Evolutionary conservation across 1,140 invertebrate genomes (phyloP).

Genomic region (Thaumetopoea pityocampa): DNA sequence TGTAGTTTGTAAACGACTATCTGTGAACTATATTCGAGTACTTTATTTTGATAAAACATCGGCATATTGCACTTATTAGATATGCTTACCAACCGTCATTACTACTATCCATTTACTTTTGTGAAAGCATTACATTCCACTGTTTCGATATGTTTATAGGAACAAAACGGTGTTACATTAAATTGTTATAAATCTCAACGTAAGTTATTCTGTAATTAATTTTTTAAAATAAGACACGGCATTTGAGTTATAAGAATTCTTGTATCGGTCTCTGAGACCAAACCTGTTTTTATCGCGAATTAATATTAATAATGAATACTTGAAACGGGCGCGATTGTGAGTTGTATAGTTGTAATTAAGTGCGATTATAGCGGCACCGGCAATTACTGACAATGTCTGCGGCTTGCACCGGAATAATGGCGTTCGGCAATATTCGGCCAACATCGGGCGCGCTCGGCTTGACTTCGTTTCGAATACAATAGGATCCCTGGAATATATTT

Average conservation of each 20-base stretch:
- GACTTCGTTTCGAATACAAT: neutral
- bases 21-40: no score
- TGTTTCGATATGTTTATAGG: slow-evolving; percentile 1
- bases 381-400: slow-evolving; percentile 49
- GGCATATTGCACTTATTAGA: no score
- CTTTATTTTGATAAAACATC: no score
- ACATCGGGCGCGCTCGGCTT: slow-evolving; percentile 4
- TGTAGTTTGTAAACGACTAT: no score
- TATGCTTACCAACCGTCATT: no score
- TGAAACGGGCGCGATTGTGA: slow-evolving; percentile 52
- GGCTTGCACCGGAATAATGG: slow-evolving; percentile 22
- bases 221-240: slow-evolving; percentile 20
- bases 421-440: slow-evolving; percentile 11
- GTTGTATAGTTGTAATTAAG: slow-evolving; percentile 63
- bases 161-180: slow-evolving; percentile 11
- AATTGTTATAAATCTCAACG: slow-evolving; percentile 18
- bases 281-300: slow-evolving; percentile 57
- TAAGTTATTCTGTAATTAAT: slow-evolving; percentile 26
- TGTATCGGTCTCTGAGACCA: slow-evolving; percentile 19
- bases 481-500: slow-evolving; percentile 9
- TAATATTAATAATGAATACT: slow-evolving; percentile 67
- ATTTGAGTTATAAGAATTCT: slow-evolving; percentile 18
- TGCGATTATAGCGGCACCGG: slow-evolving; percentile 49
- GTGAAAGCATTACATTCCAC: slow-evolving; percentile 1
- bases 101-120: no score